Percentiles rank a stretch among this genome's conserved stretches.
Conservation (phyloP, 2,888 invertebrate genomes). For the Iselma pallidipennis region DNA sequence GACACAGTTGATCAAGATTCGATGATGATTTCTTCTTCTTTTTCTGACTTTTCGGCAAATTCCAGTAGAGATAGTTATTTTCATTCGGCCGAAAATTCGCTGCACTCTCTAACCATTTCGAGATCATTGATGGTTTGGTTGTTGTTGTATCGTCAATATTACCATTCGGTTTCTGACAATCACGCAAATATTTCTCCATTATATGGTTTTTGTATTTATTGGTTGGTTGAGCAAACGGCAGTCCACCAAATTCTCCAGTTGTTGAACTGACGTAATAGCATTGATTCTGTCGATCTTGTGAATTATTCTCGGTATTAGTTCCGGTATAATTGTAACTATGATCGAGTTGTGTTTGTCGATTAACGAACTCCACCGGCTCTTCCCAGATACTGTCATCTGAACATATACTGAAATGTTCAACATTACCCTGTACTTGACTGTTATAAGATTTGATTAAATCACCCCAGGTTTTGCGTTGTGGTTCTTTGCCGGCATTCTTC, state of each 20-base stretch:
- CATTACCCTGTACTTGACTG: conserved; percentile 74
- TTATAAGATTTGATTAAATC: conserved; percentile 74
- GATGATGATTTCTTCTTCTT: conserved; percentile 42
- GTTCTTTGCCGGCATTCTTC: conserved; percentile 73
- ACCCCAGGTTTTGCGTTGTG: conserved; percentile 73
- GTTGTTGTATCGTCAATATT: conserved; percentile 34
- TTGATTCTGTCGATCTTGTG: conserved; percentile 42
- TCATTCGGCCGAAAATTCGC: conserved; percentile 74
- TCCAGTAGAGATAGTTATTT: conserved; percentile 72
- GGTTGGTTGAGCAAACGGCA: conserved; percentile 45
- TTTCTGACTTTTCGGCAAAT: conserved; percentile 44
- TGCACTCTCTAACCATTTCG: conserved; percentile 77
- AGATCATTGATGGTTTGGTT: conserved; percentile 63
- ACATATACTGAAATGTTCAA: conserved; percentile 78
- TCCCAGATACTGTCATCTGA: conserved; percentile 82
- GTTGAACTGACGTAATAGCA: conserved; percentile 56
- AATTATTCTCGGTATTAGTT: conserved; percentile 41
- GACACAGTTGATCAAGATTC: conserved; percentile 19
- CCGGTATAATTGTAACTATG: conserved; percentile 30
- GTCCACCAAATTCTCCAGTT: conserved; percentile 43
- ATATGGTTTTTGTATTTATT: conserved; percentile 64
- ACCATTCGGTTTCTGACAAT: conserved; percentile 48
- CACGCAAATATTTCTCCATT: conserved; percentile 63
- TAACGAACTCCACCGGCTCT: conserved; percentile 60
- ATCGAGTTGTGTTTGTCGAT: conserved; percentile 18